phyloP scores from a whole-genome alignment of 2,888 invertebrate species.

The Syrphus vitripennis region DNA sequence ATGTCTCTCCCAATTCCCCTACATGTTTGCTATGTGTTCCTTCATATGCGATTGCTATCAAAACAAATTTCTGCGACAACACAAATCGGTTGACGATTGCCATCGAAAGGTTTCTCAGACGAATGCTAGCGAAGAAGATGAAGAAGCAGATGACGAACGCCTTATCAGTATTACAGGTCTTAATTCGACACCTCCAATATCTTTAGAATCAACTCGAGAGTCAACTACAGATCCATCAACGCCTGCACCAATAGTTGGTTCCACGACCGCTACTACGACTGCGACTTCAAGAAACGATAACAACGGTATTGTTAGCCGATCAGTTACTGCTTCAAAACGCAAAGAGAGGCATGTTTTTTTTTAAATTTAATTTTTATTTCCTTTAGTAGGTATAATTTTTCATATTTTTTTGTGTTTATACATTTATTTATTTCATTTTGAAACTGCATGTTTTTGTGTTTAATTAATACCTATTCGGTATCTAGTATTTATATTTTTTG shows the following conservation, averaged over 20 bases:
- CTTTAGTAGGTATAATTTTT: neutral
- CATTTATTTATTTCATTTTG: slow-evolving; percentile 5
- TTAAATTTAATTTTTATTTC: slow-evolving; percentile 37
- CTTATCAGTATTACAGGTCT: slow-evolving; percentile 63
- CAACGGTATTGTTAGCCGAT: slow-evolving; percentile 61
- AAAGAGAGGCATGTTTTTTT: slow-evolving; percentile 69
- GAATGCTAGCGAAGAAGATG: slow-evolving; percentile 43
- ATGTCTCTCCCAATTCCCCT: slow-evolving; percentile 59
- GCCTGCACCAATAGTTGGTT: slow-evolving; percentile 8
- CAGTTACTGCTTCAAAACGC: slow-evolving; percentile 59
- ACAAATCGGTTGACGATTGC: neutral
- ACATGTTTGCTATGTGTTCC: slow-evolving; percentile 45
- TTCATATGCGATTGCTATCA: slow-evolving; percentile 30
- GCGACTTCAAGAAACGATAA: slow-evolving; percentile 45
- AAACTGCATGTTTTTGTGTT: slow-evolving; percentile 27
- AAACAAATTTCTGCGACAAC: neutral
- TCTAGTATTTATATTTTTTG: slow-evolving; percentile 13
- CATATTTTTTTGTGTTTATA: neutral
- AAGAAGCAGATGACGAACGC: slow-evolving; percentile 44
- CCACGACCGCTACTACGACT: slow-evolving; percentile 2
- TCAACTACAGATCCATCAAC: slow-evolving; percentile 5
- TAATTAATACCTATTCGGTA: slow-evolving; percentile 2
- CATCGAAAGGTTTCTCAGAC: slow-evolving; percentile 36
- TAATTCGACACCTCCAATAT: slow-evolving; percentile 6
- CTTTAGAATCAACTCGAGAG: slow-evolving; percentile 14